These are phyloP conservation scores for Volucella bombylans DNA, from an alignment of 2,888 invertebrate genomes.

Conservation along the genomic window DNA sequence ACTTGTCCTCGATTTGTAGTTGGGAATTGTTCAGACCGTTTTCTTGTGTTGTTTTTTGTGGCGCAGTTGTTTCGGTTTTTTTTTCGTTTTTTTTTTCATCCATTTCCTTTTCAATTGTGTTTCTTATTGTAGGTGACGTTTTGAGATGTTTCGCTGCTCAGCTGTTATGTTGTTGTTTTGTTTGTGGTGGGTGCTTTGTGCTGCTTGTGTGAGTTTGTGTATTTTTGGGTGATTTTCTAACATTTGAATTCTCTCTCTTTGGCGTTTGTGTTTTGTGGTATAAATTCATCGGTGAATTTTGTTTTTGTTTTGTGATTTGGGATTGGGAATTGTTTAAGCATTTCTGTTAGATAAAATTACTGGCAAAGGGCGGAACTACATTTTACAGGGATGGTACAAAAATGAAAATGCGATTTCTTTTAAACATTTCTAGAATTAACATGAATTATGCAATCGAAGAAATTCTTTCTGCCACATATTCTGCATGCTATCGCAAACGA, in stretches of 20 bases:
- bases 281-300: slow-evolving; percentile 47
- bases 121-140: slow-evolving; percentile 14
- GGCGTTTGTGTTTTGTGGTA: slow-evolving; percentile 39
- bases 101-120: slow-evolving; percentile 12
- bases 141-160: slow-evolving; percentile 30
- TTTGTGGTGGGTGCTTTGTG: slow-evolving; percentile 8
- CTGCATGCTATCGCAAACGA: no score
- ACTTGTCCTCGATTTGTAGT: slow-evolving; percentile 66
- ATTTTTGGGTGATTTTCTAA: slow-evolving; percentile 43
- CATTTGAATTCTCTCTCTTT: slow-evolving; percentile 11
- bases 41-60: slow-evolving; percentile 41
- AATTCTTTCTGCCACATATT: no score
- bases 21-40: slow-evolving; percentile 48
- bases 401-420: no score
- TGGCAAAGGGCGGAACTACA: background rate
- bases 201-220: slow-evolving; percentile 32
- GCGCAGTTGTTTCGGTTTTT: slow-evolving; percentile 56
- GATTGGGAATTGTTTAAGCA: slow-evolving; percentile 5
- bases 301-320: slow-evolving; percentile 26
- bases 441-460: no score
- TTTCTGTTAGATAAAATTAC: background rate
- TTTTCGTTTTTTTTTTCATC: slow-evolving; percentile 28
- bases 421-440: no score
- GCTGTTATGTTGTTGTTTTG: slow-evolving; percentile 64
- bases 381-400: no score